Percentiles rank a stretch among this genome's conserved stretches.
Evolutionary conservation across 2,888 invertebrate genomes (phyloP).

Genomic region (Tipula lateralis): DNA sequence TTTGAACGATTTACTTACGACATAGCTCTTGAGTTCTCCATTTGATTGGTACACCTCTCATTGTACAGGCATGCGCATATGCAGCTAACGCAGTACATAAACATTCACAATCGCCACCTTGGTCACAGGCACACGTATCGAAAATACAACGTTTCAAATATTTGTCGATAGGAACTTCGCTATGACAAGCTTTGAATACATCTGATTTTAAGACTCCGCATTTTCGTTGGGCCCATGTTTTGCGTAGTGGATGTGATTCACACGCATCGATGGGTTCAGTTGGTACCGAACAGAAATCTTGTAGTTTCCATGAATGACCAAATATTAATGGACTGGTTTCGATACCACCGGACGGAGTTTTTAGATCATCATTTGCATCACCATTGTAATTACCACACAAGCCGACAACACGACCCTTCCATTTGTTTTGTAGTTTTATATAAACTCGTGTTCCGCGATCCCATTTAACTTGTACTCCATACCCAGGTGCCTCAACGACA

Average conservation of each 20-base stretch:
- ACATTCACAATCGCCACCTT: conserved; percentile 86
- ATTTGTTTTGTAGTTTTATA: conserved; percentile 69
- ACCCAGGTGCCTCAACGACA: conserved; percentile 72
- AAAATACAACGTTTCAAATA: conserved; percentile 72
- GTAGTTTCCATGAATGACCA: conserved; percentile 84
- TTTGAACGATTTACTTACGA: too few species aligned
- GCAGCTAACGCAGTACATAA: conserved; percentile 83
- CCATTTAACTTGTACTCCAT: conserved; percentile 79
- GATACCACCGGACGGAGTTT: conserved; percentile 74
- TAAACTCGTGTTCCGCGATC: conserved; percentile 79
- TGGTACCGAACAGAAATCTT: conserved; percentile 62
- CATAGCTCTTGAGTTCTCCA: conserved; percentile 81
- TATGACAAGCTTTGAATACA: conserved; percentile 71
- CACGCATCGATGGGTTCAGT: conserved; percentile 64
- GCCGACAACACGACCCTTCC: conserved; percentile 76
- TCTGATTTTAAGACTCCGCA: conserved; percentile 71
- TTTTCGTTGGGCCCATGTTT: conserved; percentile 71
- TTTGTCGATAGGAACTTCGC: conserved; percentile 67
- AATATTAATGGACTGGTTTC: conserved; percentile 73
- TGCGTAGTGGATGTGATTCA: conserved; percentile 66
- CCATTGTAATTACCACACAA: conserved; percentile 89
- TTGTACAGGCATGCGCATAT: conserved; percentile 78
- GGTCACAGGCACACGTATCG: conserved; percentile 84
- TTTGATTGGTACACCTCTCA: conserved; percentile 67
- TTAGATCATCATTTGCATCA: conserved; percentile 78